These are phyloP conservation scores for Drepana falcataria DNA, from an alignment of 2,888 invertebrate genomes.

Conservation along the genomic window DNA sequence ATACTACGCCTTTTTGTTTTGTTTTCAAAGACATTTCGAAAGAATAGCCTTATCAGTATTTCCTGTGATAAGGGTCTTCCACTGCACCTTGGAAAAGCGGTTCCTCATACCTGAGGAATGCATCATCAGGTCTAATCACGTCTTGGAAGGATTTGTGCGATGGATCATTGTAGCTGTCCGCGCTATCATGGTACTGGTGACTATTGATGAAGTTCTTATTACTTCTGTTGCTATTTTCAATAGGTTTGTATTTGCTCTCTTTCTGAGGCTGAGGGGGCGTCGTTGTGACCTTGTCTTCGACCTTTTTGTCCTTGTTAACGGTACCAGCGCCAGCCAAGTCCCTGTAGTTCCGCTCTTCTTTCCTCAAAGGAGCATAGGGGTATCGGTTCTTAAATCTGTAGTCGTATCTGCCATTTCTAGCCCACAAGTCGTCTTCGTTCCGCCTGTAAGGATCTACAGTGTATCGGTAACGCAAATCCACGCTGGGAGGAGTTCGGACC, in stretches of 20 bases:
- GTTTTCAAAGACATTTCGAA: slow-evolving; percentile 16
- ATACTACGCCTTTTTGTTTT: slow-evolving; percentile 23
- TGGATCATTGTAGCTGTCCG: slow-evolving; percentile 50
- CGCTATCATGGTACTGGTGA: slow-evolving; percentile 65
- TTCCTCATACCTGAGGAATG: slow-evolving; percentile 62
- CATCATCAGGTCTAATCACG: slow-evolving; percentile 52
- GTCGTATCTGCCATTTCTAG: slow-evolving; percentile 63
- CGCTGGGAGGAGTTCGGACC: slow-evolving; percentile 79
- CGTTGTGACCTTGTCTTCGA: slow-evolving; percentile 69
- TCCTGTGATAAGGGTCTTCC: slow-evolving; percentile 67
- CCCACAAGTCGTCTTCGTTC: slow-evolving; percentile 58
- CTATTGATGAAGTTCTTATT: slow-evolving; percentile 59
- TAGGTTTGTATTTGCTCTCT: slow-evolving; percentile 46
- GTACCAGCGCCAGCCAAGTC: slow-evolving; percentile 63
- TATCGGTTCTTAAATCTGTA: slow-evolving; percentile 65
- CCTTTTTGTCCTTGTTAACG: slow-evolving; percentile 58
- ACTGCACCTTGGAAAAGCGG: slow-evolving; percentile 63
- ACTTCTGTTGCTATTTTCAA: slow-evolving; percentile 31
- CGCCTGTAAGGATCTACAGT: slow-evolving; percentile 65
- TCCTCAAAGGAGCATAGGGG: slow-evolving; percentile 63
- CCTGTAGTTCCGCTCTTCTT: slow-evolving; percentile 69
- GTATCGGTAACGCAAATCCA: slow-evolving; percentile 76
- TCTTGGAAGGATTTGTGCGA: slow-evolving; percentile 60
- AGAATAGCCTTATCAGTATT: slow-evolving; percentile 46
- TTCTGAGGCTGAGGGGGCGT: slow-evolving; percentile 64